phyloP scores from a whole-genome alignment of 2,888 invertebrate genomes.

The Minunthozetes semirufus region DNA sequence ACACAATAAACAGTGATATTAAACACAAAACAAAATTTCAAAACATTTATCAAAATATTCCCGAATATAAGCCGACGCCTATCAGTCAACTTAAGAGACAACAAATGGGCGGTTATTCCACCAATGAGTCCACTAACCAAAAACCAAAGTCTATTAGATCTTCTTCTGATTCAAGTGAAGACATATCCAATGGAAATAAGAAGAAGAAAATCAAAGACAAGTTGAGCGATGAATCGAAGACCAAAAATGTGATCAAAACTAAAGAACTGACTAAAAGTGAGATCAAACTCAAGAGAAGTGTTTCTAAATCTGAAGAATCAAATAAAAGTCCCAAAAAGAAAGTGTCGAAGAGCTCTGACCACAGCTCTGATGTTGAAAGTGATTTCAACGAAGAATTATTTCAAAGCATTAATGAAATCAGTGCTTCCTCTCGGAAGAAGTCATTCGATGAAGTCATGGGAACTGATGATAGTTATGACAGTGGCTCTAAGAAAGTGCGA shows the following conservation, averaged over 20 bases:
- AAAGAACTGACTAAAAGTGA: not conserved
- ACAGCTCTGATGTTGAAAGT: not conserved
- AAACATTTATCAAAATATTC: constrained; percentile 38
- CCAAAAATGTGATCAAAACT: not conserved
- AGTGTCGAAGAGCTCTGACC: not conserved
- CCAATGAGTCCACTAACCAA: not conserved
- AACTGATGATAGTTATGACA: not conserved
- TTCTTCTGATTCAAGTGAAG: not conserved
- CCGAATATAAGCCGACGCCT: constrained; percentile 60
- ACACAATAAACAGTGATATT: not conserved
- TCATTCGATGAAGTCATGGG: not conserved
- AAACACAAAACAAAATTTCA: not conserved
- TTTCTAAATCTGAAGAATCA: not conserved
- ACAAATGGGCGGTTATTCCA: constrained; percentile 32
- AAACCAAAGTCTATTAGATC: not conserved
- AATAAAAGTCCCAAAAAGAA: not conserved
- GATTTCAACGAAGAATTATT: not conserved
- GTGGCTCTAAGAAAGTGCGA: not conserved
- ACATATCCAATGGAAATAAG: not conserved
- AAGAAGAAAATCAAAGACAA: not conserved
- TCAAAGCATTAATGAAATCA: not conserved
- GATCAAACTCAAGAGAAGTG: not conserved
- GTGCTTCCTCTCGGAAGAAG: not conserved
- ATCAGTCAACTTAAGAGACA: constrained; percentile 56
- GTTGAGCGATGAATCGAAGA: not conserved